Conservation (phyloP, 2,797 vertebrate species). For the Takifugu ocellatus region DNA sequence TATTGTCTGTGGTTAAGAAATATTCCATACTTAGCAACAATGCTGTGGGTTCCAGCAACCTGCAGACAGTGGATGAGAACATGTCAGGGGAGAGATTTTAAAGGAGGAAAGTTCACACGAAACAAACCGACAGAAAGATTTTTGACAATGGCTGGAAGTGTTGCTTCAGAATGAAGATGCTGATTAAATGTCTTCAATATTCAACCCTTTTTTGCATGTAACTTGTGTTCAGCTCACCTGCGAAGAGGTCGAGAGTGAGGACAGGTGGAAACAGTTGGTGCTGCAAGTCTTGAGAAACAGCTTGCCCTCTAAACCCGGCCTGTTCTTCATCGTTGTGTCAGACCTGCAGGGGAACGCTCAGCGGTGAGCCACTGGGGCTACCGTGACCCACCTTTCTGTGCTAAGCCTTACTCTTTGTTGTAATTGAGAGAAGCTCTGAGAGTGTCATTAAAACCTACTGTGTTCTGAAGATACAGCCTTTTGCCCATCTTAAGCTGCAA, state of each 20-base stretch:
- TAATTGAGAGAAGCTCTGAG: constrained; percentile 87
- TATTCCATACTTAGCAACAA: constrained; percentile 53
- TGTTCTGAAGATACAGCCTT: constrained; percentile 68
- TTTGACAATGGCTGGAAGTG: too few species aligned
- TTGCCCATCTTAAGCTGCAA: constrained; percentile 46
- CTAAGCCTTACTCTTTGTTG: constrained; percentile 74
- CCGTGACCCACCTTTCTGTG: constrained; percentile 69
- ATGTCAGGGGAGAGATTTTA: constrained; percentile 51
- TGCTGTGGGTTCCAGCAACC: constrained; percentile 22
- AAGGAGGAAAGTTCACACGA: background rate
- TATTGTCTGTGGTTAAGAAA: constrained; percentile 66
- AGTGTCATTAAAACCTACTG: constrained; percentile 66
- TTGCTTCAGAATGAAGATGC: too few species aligned
- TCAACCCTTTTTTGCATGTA: background rate
- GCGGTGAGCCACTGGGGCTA: constrained; percentile 75
- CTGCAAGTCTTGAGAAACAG: constrained; percentile 63
- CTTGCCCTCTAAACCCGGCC: constrained; percentile 69
- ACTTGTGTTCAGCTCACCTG: constrained; percentile 12
- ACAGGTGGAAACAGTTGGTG: constrained; percentile 76
- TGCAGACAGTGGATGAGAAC: constrained; percentile 18
- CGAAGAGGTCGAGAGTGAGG: constrained; percentile 55
- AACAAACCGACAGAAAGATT: too few species aligned
- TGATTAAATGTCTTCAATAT: too few species aligned
- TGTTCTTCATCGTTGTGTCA: constrained; percentile 77
- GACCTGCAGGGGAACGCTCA: constrained; percentile 73